Conservation (phyloP, 2,113 vertebrate species). For the Paralichthys olivaceus region DNA sequence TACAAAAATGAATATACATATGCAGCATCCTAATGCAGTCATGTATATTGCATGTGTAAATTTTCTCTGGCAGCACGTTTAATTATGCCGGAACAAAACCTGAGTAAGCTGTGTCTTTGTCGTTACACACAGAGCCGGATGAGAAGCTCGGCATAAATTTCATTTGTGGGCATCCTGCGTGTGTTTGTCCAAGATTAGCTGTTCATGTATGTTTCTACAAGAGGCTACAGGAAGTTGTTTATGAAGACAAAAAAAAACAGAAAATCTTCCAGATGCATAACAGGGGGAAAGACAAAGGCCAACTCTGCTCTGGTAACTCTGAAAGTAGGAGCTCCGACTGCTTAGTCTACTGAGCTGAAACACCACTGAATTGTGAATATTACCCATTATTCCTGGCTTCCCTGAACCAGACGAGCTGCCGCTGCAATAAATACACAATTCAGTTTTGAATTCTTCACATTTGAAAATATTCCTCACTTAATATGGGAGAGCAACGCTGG, state of each 20-base stretch:
- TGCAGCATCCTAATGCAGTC: not conserved
- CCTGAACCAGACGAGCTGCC: too few relatives aligned
- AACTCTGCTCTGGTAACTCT: too few relatives aligned
- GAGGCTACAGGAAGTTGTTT: not conserved
- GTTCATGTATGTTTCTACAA: not conserved
- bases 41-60: not conserved
- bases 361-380: too few relatives aligned
- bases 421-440: too few relatives aligned
- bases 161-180: not conserved
- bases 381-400: too few relatives aligned
- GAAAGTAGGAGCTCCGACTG: too few relatives aligned
- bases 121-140: constrained; percentile 12
- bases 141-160: constrained; percentile 8
- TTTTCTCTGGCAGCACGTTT: not conserved
- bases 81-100: not conserved
- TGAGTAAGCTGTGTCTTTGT: not conserved
- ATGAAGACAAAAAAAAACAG: not conserved
- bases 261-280: too few relatives aligned
- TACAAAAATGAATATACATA: not conserved
- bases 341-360: too few relatives aligned
- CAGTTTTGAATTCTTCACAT: too few relatives aligned
- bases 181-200: constrained; percentile 12
- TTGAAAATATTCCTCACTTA: too few relatives aligned
- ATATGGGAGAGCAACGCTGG: too few relatives aligned
- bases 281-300: too few relatives aligned